Percentiles rank a stretch among this genome's conserved stretches.
Evolutionary conservation across 2,797 vertebrate species (phyloP).

Genomic region (Characodon lateralis): DNA sequence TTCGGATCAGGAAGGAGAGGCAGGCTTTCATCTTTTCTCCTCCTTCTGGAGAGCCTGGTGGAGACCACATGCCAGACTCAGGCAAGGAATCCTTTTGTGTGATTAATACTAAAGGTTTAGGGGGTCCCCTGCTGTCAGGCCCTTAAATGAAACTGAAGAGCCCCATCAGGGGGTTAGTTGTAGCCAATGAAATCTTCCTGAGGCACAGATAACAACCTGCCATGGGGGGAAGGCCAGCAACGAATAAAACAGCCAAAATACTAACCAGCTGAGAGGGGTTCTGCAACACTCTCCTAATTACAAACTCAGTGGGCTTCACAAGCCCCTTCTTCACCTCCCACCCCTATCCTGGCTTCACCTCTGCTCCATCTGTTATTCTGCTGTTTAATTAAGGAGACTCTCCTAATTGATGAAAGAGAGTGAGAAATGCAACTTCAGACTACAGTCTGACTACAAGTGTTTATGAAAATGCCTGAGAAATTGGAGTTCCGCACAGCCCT

Average conservation of each 20-base stretch:
- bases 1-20: slow-evolving; percentile 42
- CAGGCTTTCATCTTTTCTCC: slow-evolving; percentile 65
- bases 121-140: slow-evolving; percentile 52
- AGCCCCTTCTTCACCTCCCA: slow-evolving; percentile 23
- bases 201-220: slow-evolving; percentile 63
- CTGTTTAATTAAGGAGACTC: slow-evolving; percentile 70
- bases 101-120: slow-evolving; percentile 66
- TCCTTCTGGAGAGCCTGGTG: slow-evolving; percentile 52
- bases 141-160: slow-evolving; percentile 47
- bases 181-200: slow-evolving; percentile 53
- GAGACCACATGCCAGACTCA: slow-evolving; percentile 62
- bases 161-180: slow-evolving; percentile 47
- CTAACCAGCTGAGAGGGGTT: slow-evolving; percentile 70
- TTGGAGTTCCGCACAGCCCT: slow-evolving; percentile 38
- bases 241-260: slow-evolving; percentile 68
- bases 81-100: slow-evolving; percentile 68
- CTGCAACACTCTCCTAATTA: slow-evolving; percentile 76
- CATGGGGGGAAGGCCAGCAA: slow-evolving; percentile 42
- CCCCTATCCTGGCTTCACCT: slow-evolving; percentile 53
- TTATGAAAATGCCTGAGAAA: slow-evolving; percentile 69
- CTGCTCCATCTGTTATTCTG: slow-evolving; percentile 63
- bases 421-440: slow-evolving; percentile 65
- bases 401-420: slow-evolving; percentile 77
- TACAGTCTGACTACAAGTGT: slow-evolving; percentile 58
- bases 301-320: slow-evolving; percentile 67